Evolutionary conservation across 2,888 invertebrate genomes (phyloP), one percentile per base, ranked within the genome.

Genomic region (Diarsia dahlii): DNA sequence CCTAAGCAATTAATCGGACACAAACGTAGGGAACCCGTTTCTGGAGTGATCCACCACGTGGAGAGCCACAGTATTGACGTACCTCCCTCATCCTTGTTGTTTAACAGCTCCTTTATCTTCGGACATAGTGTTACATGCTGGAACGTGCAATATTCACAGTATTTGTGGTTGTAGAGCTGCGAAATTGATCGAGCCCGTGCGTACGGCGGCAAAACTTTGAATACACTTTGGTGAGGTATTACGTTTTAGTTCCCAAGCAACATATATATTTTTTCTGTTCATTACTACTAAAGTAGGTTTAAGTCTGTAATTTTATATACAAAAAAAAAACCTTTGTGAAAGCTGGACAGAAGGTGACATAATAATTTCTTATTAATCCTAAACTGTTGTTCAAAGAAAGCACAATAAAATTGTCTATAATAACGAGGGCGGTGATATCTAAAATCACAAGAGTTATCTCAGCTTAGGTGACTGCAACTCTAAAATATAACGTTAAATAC

Each of bases 1-100:
- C 92, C 90, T 91, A 88, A 89, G 92, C 95, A 95, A 96, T 95
- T 95, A 96, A 95, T 94, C 91, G 90, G 91, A 93, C 92, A 93
- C 93, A 93, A 93, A 91, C 93, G 92, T 90, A 87, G 88, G 90
- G 90, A 92, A 91, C 91, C 90, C 88, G 92, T 91, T 92, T 92
- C 93, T 89, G 80, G 88, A 89, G 84, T 85, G 86, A 88, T 88
- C 80, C 80, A 73, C 80, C 83, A 82, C 84, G 77, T 78, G 75
- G 71, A 81, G 78, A 68, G 84, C 75, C 66, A 85, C 82, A 79
- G 80, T 86, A 82, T 86, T 82, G 85, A 78, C 86, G 81, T 86
- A 75, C 88, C 84, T 79, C 75, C 80, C 84, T 76, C 81, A 81
- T 85, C 83, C 78, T 82, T 82, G 80, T 88, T 34, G 76, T 74